phyloP scores from a whole-genome alignment of 2,797 vertebrate species.

The Graptemys geographica region DNA sequence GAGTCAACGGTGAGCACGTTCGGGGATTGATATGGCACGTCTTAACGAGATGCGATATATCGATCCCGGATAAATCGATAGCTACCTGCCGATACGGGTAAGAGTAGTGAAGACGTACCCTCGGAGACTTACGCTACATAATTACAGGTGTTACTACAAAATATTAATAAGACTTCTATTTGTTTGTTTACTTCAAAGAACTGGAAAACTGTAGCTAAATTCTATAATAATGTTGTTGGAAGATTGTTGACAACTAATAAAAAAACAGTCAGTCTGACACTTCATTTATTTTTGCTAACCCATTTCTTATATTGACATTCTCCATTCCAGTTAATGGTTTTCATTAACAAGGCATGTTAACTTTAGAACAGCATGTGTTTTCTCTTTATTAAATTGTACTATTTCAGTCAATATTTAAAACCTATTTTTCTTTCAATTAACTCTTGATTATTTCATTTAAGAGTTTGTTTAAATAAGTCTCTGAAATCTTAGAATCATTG shows the following conservation, averaged over 20 bases:
- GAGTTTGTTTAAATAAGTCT: not conserved
- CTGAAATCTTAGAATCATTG: not conserved
- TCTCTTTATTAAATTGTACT: not conserved
- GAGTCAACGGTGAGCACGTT: too few relatives aligned
- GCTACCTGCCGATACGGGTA: too few relatives aligned
- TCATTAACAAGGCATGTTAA: not conserved
- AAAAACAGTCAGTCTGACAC: slow-evolving; percentile 19
- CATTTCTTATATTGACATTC: not conserved
- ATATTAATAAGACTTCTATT: slow-evolving; percentile 67
- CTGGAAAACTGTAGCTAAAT: slow-evolving; percentile 61
- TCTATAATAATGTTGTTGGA: slow-evolving; percentile 59
- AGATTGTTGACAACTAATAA: slow-evolving; percentile 62
- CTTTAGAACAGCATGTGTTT: not conserved
- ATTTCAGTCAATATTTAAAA: not conserved
- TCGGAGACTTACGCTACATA: slow-evolving; percentile 44
- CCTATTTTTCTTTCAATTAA: not conserved
- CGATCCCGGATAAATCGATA: too few relatives aligned
- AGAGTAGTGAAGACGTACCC: too few relatives aligned
- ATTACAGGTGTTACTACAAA: slow-evolving; percentile 54
- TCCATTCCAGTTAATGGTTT: not conserved
- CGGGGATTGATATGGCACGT: too few relatives aligned
- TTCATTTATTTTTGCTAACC: slow-evolving; percentile 20
- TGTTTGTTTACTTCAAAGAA: slow-evolving; percentile 52
- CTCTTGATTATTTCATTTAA: not conserved
- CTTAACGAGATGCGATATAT: too few relatives aligned